Evolutionary conservation across 2,797 vertebrate genomes (phyloP).

Genomic region (Amblyraja radiata): DNA sequence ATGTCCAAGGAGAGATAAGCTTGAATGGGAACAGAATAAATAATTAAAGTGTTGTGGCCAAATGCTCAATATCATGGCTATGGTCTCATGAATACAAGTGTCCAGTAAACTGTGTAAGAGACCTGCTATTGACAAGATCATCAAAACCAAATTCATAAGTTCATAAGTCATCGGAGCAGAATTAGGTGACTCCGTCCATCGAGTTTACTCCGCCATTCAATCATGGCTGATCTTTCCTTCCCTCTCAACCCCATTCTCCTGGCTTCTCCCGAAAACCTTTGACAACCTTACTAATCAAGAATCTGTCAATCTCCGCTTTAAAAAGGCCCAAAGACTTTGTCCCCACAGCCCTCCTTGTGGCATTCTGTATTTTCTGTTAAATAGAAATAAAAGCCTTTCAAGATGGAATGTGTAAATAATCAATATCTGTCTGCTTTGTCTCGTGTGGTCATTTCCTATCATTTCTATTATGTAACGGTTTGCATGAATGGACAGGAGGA

Average conservation of each 20-base stretch:
- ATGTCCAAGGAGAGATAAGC: not conserved
- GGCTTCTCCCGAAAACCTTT: too few species aligned
- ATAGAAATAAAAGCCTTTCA: not conserved
- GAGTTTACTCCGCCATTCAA: too few species aligned
- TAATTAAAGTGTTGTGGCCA: not conserved
- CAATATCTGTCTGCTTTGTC: not conserved
- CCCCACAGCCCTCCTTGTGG: too few species aligned
- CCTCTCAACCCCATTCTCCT: too few species aligned
- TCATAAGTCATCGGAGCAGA: too few species aligned
- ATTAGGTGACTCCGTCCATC: too few species aligned
- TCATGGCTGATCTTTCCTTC: too few species aligned
- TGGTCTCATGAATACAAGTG: not conserved
- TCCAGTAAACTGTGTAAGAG: not conserved
- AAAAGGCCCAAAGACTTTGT: too few species aligned
- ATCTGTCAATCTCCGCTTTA: too few species aligned
- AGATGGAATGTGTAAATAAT: not conserved
- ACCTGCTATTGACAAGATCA: not conserved
- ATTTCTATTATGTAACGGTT: not conserved
- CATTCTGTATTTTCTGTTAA: not conserved
- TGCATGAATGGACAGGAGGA: conserved; percentile 39
- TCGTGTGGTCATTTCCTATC: not conserved
- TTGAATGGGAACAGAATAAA: not conserved
- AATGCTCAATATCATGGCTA: not conserved
- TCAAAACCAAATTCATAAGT: not conserved
- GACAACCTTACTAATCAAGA: too few species aligned